phyloP scores from a whole-genome alignment of 2,113 vertebrate species.

The Rhipidura dahli region DNA sequence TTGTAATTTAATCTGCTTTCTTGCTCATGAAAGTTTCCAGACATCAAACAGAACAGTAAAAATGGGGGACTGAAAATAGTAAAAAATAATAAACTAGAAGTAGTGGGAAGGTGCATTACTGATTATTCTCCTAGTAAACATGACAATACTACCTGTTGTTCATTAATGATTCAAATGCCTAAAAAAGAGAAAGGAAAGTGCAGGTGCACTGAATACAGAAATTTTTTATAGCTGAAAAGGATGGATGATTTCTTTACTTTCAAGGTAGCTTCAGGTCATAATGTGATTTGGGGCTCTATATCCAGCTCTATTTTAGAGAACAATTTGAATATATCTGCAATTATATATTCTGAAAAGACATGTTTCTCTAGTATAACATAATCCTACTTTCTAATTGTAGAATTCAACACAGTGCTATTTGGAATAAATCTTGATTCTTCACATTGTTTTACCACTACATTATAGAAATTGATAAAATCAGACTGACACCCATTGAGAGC shows the following conservation, averaged over 20 bases:
- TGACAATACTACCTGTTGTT: background rate
- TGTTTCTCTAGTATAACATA: background rate
- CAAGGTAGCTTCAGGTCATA: background rate
- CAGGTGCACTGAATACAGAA: background rate
- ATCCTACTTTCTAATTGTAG: background rate
- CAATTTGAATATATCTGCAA: background rate
- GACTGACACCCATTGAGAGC: background rate
- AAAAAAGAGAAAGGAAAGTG: background rate
- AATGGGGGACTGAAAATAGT: background rate
- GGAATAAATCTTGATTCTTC: constrained; percentile 19
- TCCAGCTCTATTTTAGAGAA: background rate
- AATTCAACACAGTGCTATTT: background rate
- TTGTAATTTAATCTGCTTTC: background rate
- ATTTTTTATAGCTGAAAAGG: background rate
- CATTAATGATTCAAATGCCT: background rate
- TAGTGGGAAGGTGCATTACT: background rate
- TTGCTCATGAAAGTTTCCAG: background rate
- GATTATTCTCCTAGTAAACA: background rate
- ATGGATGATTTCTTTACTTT: background rate
- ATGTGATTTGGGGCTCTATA: background rate
- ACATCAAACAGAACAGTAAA: background rate
- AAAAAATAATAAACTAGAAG: background rate
- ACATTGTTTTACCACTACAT: background rate
- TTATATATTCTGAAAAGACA: background rate
- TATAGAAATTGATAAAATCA: background rate